Percentiles rank a stretch among this genome's conserved stretches.
Evolutionary conservation across 2,888 invertebrate genomes (phyloP).

Genomic region (Xanthorhoe designata): DNA sequence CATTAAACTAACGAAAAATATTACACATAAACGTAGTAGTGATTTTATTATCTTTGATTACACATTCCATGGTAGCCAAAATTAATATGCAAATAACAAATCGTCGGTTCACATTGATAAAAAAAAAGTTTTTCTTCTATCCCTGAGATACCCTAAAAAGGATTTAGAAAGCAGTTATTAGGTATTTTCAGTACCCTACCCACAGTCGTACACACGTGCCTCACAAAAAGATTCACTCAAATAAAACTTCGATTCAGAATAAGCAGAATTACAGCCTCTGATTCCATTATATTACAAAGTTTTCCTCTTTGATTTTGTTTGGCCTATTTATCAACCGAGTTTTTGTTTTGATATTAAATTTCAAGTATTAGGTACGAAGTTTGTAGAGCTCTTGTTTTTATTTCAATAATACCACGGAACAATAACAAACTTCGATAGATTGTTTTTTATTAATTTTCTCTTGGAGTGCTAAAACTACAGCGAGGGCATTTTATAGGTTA

Average conservation of each 20-base stretch:
- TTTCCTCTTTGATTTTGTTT: constrained; percentile 42
- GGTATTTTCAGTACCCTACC: constrained; percentile 3
- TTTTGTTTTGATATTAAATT: constrained; percentile 45
- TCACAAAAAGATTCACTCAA: constrained; percentile 20
- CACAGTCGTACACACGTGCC: constrained; percentile 4
- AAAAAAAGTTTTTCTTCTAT: no score
- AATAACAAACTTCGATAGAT: constrained; percentile 24
- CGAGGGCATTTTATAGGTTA: background rate
- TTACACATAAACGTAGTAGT: no score
- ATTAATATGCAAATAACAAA: no score
- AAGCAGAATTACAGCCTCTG: constrained; percentile 28
- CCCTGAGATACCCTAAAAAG: no score
- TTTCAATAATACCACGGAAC: constrained; percentile 22
- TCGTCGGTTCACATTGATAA: background rate
- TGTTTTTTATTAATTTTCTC: constrained; percentile 23
- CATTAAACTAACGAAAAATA: no score
- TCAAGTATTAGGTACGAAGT: constrained; percentile 37
- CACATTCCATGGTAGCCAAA: no score
- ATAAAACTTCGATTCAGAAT: constrained; percentile 28
- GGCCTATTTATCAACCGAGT: constrained; percentile 38
- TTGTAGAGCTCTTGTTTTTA: constrained; percentile 26
- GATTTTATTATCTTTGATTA: no score
- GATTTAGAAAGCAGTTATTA: constrained; percentile 10
- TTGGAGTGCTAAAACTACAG: constrained; percentile 17
- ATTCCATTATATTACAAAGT: constrained; percentile 31